Percentiles rank a stretch among this genome's conserved stretches.
Conservation (phyloP, 2,797 vertebrate species). For the Amniataba percoides region DNA sequence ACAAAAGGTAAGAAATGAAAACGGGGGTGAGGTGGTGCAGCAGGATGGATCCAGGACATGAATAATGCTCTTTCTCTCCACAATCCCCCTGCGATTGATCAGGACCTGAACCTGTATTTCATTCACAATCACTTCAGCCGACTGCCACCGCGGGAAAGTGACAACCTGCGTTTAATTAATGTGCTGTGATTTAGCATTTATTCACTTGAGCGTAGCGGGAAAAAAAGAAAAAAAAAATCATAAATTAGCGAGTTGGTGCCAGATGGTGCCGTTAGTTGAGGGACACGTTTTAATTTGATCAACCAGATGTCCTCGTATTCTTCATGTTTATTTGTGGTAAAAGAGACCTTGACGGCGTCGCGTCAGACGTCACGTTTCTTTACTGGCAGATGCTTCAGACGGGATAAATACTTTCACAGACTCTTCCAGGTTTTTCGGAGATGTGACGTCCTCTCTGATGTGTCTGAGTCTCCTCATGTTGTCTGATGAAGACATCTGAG, state of each 20-base stretch:
- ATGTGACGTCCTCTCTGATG: background rate
- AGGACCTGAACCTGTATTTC: conserved; percentile 12
- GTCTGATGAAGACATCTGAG: background rate
- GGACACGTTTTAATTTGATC: conserved; percentile 71
- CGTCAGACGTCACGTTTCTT: conserved; percentile 36
- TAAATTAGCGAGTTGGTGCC: conserved; percentile 58
- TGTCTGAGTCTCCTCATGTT: background rate
- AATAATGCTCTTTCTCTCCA: conserved; percentile 22
- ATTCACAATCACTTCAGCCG: conserved; percentile 21
- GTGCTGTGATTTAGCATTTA: conserved; percentile 46
- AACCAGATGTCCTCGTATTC: conserved; percentile 67
- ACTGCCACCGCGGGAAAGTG: conserved; percentile 17
- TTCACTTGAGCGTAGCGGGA: conserved; percentile 28
- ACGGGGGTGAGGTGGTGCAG: background rate
- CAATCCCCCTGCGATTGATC: conserved; percentile 37
- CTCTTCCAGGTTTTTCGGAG: background rate
- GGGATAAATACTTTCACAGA: conserved; percentile 19
- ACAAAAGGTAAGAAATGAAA: background rate
- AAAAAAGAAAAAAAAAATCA: background rate
- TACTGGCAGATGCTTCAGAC: conserved; percentile 22
- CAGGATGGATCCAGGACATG: conserved; percentile 14
- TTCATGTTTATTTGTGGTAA: conserved; percentile 52
- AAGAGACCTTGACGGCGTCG: conserved; percentile 54
- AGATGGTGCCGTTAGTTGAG: conserved; percentile 62
- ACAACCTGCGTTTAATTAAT: conserved; percentile 45